These are phyloP conservation scores for Ciconia maguari DNA, from an alignment of 2,113 vertebrate genomes.

Conservation along the genomic window DNA sequence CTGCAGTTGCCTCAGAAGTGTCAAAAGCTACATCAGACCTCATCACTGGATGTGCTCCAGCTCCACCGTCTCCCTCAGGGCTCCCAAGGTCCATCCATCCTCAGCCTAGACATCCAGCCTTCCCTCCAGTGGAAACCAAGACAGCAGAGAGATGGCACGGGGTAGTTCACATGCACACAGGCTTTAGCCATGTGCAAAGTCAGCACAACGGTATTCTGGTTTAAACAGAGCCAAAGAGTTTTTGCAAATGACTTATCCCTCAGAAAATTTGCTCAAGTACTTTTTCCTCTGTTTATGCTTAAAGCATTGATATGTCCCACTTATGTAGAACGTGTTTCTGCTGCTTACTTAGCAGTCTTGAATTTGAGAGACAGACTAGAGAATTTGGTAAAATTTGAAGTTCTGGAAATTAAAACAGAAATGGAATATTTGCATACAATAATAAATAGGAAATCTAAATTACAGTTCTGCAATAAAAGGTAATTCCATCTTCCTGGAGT, in stretches of 20 bases:
- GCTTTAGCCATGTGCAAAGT: neutral
- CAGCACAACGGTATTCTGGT: neutral
- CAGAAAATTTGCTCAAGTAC: neutral
- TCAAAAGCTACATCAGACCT: neutral
- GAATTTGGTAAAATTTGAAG: neutral
- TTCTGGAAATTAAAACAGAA: neutral
- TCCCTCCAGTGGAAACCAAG: neutral
- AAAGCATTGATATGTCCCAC: neutral
- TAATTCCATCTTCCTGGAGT: neutral
- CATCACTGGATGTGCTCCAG: neutral
- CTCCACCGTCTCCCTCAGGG: neutral
- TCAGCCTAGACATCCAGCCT: neutral
- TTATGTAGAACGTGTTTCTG: neutral
- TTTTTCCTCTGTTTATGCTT: neutral
- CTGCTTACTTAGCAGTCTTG: neutral
- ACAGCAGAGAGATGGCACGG: neutral
- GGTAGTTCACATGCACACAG: neutral
- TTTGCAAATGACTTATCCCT: neutral
- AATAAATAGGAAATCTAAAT: neutral
- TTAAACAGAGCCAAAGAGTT: neutral
- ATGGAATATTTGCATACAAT: neutral
- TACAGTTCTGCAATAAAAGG: neutral
- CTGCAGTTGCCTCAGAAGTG: neutral
- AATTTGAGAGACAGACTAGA: neutral
- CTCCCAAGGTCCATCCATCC: neutral